These are phyloP conservation scores for Ornithoptera priamus DNA, from an alignment of 2,888 invertebrate genomes.

Conservation along the genomic window DNA sequence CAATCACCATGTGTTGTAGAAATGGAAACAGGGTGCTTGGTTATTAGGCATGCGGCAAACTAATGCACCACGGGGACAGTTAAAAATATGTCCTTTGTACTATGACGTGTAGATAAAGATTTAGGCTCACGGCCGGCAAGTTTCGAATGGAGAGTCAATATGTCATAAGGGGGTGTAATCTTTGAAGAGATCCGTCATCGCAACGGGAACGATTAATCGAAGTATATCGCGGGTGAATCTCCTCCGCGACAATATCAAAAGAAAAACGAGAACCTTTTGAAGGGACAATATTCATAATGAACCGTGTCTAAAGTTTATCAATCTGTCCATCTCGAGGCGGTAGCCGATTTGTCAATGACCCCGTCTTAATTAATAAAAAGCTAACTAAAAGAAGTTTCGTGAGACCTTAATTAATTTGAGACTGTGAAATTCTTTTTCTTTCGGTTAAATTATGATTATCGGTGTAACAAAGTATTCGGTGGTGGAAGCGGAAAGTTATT, in stretches of 20 bases:
- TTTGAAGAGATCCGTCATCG: conserved; percentile 71
- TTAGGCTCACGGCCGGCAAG: conserved; percentile 29
- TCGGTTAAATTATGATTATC: conserved; percentile 64
- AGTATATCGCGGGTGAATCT: conserved; percentile 67
- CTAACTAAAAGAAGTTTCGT: conserved; percentile 64
- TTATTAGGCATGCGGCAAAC: no score
- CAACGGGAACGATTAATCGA: conserved; percentile 60
- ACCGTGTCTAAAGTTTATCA: conserved; percentile 50
- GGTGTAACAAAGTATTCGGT: conserved; percentile 32
- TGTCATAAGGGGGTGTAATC: conserved; percentile 76
- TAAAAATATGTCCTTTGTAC: background rate
- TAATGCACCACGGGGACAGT: no score
- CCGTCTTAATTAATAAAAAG: conserved; percentile 76
- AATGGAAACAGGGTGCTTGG: no score
- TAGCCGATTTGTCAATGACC: conserved; percentile 78
- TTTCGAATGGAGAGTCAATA: conserved; percentile 58
- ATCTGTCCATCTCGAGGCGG: conserved; percentile 68
- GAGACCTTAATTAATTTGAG: conserved; percentile 74
- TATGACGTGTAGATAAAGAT: conserved; percentile 10
- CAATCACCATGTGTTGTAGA: no score
- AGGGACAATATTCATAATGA: conserved; percentile 41
- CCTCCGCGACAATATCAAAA: conserved; percentile 29
- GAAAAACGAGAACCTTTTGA: conserved; percentile 31
- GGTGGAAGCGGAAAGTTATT: conserved; percentile 44
- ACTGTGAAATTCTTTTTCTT: conserved; percentile 47